Conservation (phyloP, 2,888 invertebrate species). For the Apotomis capreana region DNA sequence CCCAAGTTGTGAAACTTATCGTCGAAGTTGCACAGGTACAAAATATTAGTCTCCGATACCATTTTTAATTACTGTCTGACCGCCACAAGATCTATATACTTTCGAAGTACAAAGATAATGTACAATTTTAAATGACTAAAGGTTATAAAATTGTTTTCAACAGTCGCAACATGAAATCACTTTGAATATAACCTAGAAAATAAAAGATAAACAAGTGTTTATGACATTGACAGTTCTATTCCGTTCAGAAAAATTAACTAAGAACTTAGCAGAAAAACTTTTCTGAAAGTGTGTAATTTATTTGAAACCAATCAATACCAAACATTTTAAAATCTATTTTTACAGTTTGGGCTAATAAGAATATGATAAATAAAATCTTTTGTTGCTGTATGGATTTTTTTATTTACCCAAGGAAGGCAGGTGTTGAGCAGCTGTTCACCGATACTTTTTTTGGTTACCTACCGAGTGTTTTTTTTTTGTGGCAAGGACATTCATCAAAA, state of each 20-base stretch:
- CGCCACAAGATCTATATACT: neutral
- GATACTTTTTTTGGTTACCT: neutral
- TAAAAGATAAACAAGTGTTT: neutral
- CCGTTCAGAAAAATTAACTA: constrained; percentile 12
- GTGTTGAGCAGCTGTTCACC: neutral
- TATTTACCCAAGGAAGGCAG: neutral
- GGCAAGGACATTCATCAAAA: constrained; percentile 14
- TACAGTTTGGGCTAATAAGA: too few species aligned
- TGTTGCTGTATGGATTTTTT: too few species aligned
- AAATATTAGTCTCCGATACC: constrained; percentile 44
- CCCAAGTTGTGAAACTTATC: constrained; percentile 57
- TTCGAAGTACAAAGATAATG: neutral
- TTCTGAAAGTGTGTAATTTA: too few species aligned
- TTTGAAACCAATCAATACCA: too few species aligned
- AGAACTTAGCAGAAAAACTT: too few species aligned
- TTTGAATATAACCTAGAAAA: constrained; percentile 31
- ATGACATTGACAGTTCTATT: constrained; percentile 18
- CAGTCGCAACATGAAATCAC: constrained; percentile 24
- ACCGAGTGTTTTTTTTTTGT: constrained; percentile 27
- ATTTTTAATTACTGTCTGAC: constrained; percentile 5
- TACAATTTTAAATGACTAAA: neutral
- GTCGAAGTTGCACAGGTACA: constrained; percentile 72
- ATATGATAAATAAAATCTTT: too few species aligned
- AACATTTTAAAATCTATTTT: too few species aligned
- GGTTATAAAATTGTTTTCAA: constrained; percentile 5